Conservation (phyloP, 2,888 invertebrate genomes). For the Cephus rjabovi region DNA sequence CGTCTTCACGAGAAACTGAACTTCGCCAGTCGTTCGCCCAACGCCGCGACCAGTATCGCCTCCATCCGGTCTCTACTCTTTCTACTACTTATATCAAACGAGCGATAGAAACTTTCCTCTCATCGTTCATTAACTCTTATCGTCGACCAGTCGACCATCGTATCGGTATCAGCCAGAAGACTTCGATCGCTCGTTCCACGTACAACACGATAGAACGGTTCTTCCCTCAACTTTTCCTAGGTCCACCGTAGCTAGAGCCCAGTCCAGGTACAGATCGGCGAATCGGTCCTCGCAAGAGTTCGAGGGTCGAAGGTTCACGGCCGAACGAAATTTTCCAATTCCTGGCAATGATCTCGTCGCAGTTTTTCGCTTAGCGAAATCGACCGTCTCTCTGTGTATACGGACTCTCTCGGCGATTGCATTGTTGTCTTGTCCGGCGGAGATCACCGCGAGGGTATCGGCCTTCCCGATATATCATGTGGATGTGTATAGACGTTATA, state of each 20-base stretch:
- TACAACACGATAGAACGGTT: neutral
- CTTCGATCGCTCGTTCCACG: neutral
- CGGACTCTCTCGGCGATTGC: slow-evolving; percentile 50
- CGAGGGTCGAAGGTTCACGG: neutral
- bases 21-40: neutral
- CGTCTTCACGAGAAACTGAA: neutral
- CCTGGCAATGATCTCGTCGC: neutral
- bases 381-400: neutral
- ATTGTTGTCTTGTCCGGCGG: slow-evolving; percentile 65
- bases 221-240: neutral
- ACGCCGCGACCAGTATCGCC: neutral
- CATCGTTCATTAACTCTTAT: slow-evolving; percentile 49
- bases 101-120: slow-evolving; percentile 55
- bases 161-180: neutral
- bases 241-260: neutral
- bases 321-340: neutral
- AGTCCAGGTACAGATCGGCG: neutral
- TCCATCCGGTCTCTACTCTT: neutral
- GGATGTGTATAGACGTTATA: neutral
- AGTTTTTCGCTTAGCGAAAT: neutral
- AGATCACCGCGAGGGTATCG: slow-evolving; percentile 65
- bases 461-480: slow-evolving; percentile 55
- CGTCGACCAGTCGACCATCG: slow-evolving; percentile 47
- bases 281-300: neutral
- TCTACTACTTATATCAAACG: slow-evolving; percentile 36